Conservation (phyloP, 2,113 vertebrate species). For the Passer montanus region DNA sequence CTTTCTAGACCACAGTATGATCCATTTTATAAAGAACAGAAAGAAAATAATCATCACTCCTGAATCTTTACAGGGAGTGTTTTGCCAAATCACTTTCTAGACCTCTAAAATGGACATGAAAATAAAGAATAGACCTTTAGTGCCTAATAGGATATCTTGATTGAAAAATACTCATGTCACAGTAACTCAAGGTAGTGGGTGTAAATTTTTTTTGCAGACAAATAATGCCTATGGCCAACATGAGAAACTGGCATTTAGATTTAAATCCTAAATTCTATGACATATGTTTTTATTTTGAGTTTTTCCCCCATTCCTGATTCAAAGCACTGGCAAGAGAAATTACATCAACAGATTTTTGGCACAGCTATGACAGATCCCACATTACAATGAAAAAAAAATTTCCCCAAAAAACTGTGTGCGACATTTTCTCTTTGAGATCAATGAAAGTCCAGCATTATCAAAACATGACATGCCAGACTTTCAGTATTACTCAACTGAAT, state of each 20-base stretch:
- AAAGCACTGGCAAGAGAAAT: constrained; percentile 60
- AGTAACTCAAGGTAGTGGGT: not conserved
- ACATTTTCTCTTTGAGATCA: constrained; percentile 35
- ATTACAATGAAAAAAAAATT: constrained; percentile 1
- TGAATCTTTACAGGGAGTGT: not conserved
- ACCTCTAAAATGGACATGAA: not conserved
- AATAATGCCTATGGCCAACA: constrained; percentile 17
- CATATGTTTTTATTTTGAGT: constrained; percentile 64
- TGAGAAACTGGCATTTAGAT: constrained; percentile 53
- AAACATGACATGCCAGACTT: not conserved
- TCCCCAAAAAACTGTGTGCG: not conserved
- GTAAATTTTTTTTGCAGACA: not conserved
- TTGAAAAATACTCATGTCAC: not conserved
- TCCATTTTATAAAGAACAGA: not conserved
- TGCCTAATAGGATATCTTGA: not conserved
- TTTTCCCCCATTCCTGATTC: constrained; percentile 17
- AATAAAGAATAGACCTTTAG: not conserved
- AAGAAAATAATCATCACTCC: not conserved
- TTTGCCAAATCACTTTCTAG: not conserved
- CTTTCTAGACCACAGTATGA: not conserved
- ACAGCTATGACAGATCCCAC: constrained; percentile 54
- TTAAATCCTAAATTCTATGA: constrained; percentile 51
- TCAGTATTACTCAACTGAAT: not conserved
- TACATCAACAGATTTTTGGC: constrained; percentile 65
- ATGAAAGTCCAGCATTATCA: not conserved